These are phyloP conservation scores for Temnothorax longispinosus DNA, from an alignment of 1,140 invertebrate species.

Conservation along the genomic window DNA sequence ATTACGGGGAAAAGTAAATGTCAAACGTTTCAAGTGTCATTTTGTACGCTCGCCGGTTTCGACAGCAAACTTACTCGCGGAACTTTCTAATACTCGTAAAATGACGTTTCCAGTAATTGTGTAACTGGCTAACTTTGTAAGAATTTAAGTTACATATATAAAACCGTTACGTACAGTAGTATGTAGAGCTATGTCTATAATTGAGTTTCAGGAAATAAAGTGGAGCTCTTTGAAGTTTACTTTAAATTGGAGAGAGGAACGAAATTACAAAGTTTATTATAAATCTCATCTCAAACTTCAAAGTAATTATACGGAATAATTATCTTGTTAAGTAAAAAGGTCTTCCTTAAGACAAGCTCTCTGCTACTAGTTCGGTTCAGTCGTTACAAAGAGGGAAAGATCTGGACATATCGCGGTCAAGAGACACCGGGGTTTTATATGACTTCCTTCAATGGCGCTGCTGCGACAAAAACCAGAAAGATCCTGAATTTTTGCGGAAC, in stretches of 20 bases:
- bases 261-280: constrained; percentile 19
- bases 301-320: neutral
- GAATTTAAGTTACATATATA: constrained; percentile 1
- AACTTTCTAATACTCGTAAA: constrained; percentile 5
- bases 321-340: constrained; percentile 4
- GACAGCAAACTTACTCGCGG: neutral
- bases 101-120: neutral
- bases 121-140: neutral
- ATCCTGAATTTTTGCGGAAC: neutral
- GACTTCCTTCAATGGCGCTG: neutral
- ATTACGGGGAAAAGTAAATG: constrained; percentile 2
- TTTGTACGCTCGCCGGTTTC: constrained; percentile 13
- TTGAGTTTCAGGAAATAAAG: constrained; percentile 7
- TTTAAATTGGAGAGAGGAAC: neutral
- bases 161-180: neutral
- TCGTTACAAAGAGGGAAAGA: neutral
- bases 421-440: neutral
- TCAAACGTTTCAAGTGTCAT: constrained; percentile 14
- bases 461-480: neutral
- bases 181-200: neutral
- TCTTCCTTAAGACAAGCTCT: neutral
- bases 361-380: neutral
- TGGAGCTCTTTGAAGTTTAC: neutral
- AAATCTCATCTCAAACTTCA: neutral
- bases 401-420: neutral